Percentiles rank a stretch among this genome's conserved stretches.
phyloP scores from a whole-genome alignment of 2,113 vertebrate species.

The Gallinago media region DNA sequence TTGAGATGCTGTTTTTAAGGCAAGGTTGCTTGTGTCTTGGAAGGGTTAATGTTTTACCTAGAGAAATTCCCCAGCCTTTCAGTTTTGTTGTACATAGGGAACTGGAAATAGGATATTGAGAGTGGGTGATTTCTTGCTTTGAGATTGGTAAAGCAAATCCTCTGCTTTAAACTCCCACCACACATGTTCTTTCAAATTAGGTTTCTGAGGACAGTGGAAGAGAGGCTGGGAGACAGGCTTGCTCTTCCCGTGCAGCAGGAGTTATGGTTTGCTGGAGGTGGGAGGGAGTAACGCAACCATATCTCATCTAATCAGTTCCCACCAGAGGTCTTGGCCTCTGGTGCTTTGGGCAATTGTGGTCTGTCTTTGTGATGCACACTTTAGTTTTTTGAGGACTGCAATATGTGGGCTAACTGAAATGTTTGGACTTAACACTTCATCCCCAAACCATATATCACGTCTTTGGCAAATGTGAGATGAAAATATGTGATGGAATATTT shows the following conservation, averaged over 20 bases:
- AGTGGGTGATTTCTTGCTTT: not conserved
- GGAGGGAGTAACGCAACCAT: not conserved
- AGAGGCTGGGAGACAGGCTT: not conserved
- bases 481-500: not conserved
- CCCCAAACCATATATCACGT: not conserved
- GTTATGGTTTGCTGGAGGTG: not conserved
- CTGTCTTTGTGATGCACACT: not conserved
- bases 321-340: not conserved
- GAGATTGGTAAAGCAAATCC: not conserved
- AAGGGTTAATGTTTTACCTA: not conserved
- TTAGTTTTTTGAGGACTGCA: not conserved
- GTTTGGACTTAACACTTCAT: not conserved
- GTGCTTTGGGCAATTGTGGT: not conserved
- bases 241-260: not conserved
- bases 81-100: not conserved
- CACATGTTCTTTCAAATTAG: not conserved
- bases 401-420: not conserved
- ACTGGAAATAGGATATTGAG: not conserved
- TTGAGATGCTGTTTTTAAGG: not conserved
- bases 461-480: not conserved
- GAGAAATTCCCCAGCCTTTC: not conserved
- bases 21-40: not conserved
- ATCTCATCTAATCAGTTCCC: constrained; percentile 5
- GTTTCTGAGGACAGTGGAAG: not conserved
- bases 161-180: not conserved